Conservation (phyloP, 1,140 invertebrate species). For the Palaemon carinicauda region DNA sequence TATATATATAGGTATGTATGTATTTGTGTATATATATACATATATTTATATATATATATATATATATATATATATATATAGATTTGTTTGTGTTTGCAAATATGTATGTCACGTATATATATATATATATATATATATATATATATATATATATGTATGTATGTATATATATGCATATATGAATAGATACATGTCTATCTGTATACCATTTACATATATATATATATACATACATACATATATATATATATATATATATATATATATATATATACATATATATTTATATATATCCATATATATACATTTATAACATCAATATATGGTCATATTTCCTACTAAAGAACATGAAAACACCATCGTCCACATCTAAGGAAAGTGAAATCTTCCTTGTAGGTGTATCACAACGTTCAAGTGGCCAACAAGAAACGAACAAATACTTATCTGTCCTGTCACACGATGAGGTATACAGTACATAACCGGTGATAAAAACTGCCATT, state of each 20-base stretch:
- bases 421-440: too few relatives aligned
- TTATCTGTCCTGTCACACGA: too few relatives aligned
- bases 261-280: not conserved
- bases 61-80: not conserved
- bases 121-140: not conserved
- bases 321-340: too few relatives aligned
- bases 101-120: conserved; percentile 13
- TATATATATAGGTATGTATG: not conserved
- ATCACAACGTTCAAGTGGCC: too few relatives aligned
- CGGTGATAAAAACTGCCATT: too few relatives aligned
- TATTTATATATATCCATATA: not conserved
- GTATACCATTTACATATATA: not conserved
- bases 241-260: not conserved
- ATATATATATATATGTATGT: not conserved
- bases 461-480: too few relatives aligned
- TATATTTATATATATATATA: not conserved
- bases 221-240: not conserved
- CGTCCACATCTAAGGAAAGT: too few relatives aligned
- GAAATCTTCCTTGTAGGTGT: too few relatives aligned
- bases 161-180: not conserved
- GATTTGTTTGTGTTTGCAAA: too few relatives aligned
- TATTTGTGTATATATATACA: not conserved
- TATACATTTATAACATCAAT: not conserved
- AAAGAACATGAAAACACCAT: too few relatives aligned
- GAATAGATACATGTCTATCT: not conserved